phyloP scores from a whole-genome alignment of 2,888 invertebrate genomes.

The Lumbricus terrestris region DNA sequence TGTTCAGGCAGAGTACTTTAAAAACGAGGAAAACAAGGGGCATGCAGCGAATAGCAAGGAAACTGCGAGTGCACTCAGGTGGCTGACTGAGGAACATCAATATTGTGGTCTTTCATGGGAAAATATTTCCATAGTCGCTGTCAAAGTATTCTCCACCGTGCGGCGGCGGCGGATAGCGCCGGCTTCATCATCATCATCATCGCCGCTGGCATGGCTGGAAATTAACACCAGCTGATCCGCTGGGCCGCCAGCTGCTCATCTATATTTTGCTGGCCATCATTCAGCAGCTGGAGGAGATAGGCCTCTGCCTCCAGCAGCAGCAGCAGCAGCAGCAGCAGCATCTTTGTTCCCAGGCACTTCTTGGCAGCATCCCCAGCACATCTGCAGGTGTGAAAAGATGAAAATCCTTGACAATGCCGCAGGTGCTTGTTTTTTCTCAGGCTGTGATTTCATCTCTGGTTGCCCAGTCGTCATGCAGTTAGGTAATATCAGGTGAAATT shows the following conservation, averaged over 20 bases:
- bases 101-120: neutral
- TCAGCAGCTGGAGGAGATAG: neutral
- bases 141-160: neutral
- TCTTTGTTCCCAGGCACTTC: neutral
- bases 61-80: conserved; percentile 3
- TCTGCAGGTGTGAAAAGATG: neutral
- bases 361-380: neutral
- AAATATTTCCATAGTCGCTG: neutral
- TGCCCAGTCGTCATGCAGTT: neutral
- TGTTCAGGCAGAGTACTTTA: neutral
- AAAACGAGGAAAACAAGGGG: neutral
- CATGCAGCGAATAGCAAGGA: neutral
- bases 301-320: neutral
- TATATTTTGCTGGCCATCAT: neutral
- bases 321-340: neutral
- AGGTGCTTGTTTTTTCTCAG: neutral
- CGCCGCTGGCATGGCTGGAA: neutral
- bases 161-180: neutral
- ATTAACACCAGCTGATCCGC: neutral
- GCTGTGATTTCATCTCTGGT: neutral
- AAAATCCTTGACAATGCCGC: neutral
- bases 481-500: too few relatives aligned
- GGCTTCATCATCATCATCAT: too few relatives aligned
- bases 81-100: neutral
- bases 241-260: neutral